phyloP scores from a whole-genome alignment of 2,797 vertebrate genomes.

The Cirrhinus molitorella region DNA sequence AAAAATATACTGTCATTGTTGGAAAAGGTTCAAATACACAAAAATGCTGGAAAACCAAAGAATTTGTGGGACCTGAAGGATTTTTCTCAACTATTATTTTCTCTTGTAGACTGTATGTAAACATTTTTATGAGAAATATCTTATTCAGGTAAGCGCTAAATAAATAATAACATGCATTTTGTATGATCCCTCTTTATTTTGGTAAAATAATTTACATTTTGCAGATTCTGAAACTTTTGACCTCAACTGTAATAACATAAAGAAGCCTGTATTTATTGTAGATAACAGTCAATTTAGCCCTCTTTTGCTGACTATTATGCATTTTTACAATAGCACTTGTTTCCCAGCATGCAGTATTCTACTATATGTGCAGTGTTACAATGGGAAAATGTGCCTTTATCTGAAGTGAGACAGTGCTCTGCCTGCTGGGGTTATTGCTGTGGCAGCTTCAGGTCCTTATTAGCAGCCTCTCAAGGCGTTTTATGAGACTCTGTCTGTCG shows the following conservation, averaged over 20 bases:
- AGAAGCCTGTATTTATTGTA: background rate
- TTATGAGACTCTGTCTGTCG: slow-evolving; percentile 4
- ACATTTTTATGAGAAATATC: too few species aligned
- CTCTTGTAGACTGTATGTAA: too few species aligned
- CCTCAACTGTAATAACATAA: background rate
- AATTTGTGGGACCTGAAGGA: too few species aligned
- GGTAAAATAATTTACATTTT: too few species aligned
- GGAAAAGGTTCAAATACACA: too few species aligned
- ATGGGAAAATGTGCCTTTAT: background rate
- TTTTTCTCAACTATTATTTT: too few species aligned
- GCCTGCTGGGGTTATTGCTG: slow-evolving; percentile 14
- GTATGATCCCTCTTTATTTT: too few species aligned
- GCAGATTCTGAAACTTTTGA: too few species aligned
- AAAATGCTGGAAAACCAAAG: too few species aligned
- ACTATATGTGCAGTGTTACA: background rate
- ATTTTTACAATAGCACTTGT: background rate
- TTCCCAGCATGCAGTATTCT: background rate
- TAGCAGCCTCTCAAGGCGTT: slow-evolving; percentile 32
- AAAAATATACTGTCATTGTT: too few species aligned
- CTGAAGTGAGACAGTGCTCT: background rate
- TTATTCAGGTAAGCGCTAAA: too few species aligned
- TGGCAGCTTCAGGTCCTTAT: slow-evolving; percentile 22
- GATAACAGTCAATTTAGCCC: background rate
- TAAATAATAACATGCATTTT: too few species aligned
- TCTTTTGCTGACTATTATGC: background rate